Conservation (phyloP, 2,888 invertebrate species). For the Disparrhopalites patrizii region DNA sequence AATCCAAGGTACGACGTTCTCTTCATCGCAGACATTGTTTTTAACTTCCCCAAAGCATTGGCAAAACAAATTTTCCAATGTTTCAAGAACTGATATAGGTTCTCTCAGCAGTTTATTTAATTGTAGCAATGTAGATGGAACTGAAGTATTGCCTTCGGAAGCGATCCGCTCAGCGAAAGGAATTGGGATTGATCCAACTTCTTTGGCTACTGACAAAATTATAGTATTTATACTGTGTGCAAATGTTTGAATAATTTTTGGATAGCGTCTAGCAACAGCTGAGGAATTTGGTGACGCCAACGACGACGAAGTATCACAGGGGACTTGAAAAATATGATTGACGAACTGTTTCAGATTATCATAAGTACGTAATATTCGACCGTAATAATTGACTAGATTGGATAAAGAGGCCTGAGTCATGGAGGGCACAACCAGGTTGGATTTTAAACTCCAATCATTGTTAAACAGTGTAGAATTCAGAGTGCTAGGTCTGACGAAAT, state of each 20-base stretch:
- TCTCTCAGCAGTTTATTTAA: constrained; percentile 16
- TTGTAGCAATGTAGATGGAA: constrained; percentile 20
- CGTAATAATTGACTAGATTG: constrained; percentile 24
- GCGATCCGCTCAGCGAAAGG: constrained; percentile 11
- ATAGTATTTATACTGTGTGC: constrained; percentile 28
- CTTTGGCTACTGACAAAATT: constrained; percentile 13
- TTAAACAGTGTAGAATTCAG: constrained; percentile 32
- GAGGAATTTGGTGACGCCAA: background rate
- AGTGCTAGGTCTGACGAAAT: constrained; percentile 26
- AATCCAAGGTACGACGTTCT: constrained; percentile 25
- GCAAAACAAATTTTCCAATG: constrained; percentile 29
- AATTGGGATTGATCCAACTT: constrained; percentile 20
- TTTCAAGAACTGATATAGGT: constrained; percentile 18
- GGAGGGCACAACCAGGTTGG: constrained; percentile 32
- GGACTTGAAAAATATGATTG: background rate
- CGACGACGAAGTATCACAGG: background rate
- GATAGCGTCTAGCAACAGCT: background rate
- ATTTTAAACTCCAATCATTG: constrained; percentile 29
- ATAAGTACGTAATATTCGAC: constrained; percentile 19
- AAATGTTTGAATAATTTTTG: constrained; percentile 31
- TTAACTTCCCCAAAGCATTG: constrained; percentile 18
- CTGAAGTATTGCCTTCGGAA: background rate
- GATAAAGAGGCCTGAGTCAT: constrained; percentile 24
- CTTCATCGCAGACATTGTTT: background rate
- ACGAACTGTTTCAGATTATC: constrained; percentile 29